Evolutionary conservation across 2,888 invertebrate genomes (phyloP), one percentile per base, ranked within the genome.

Genomic region (Hofmannophila pseudospretella): DNA sequence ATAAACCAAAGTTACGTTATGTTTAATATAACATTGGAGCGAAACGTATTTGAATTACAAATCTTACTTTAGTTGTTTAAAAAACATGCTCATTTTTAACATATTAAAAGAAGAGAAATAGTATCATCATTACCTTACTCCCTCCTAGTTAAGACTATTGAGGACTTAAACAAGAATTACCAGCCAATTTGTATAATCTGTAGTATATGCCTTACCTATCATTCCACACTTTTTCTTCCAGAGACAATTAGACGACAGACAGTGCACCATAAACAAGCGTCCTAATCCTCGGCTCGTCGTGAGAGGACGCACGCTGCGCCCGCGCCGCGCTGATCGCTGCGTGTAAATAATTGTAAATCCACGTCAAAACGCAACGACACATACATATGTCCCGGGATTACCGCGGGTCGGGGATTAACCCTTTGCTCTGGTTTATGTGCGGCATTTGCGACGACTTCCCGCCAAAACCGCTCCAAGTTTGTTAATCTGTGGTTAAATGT

Each of bases 291-390:
- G 72, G 82, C 70, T 84, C 79, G 84, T 60, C 52, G 56, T 65
- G 79, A 80, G 67, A 65, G 60, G 71, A 73, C 75, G 69, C 82
- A 74, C 65, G 72, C 77, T 71, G 77, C 55, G 67, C 64, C 56
- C 54, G 56, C 55, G 66, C 52, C n/a, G n/a, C n/a, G n/a, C n/a
- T n/a, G n/a, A n/a, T n/a, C n/a, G 59, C 10, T 76, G 72, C 78
- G 68, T 67, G 75, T 81, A 85, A 87, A 88, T 87, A 87, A 85
- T 79, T 84, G 86, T 88, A 87, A 88, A 88, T 88, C 88, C 82
- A 73, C 62, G 87, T 88, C 88, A 82, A 84, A 82, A 84, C 73
- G 69, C 67, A 77, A 73, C 72, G 81, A 81, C 81, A 75, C 67
- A 68, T 79, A 84, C 88, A 86, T 85, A 84, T 82, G 86, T 88